phyloP scores from a whole-genome alignment of 2,113 vertebrate species.

The Takifugu bimaculatus region DNA sequence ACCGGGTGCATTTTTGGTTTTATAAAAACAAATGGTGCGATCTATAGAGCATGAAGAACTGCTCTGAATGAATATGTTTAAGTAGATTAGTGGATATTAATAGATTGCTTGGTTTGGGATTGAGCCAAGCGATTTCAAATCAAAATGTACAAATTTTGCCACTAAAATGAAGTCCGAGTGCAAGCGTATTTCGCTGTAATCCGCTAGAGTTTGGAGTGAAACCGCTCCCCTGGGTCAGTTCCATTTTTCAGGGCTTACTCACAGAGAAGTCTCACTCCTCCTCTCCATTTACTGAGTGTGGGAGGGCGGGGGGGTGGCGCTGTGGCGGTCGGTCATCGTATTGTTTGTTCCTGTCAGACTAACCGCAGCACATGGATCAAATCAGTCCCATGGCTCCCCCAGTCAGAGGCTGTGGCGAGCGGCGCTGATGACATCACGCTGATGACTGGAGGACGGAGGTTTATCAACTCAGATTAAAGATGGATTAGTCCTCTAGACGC shows the following conservation, averaged over 20 bases:
- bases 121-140: no score
- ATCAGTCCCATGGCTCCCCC: conserved; percentile 33
- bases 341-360: conserved; percentile 19
- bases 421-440: conserved; percentile 56
- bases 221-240: neutral
- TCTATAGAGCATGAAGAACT: no score
- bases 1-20: no score
- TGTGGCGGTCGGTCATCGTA: no score
- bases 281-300: neutral
- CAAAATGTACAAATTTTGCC: no score
- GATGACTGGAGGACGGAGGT: conserved; percentile 46
- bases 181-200: no score
- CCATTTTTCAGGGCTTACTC: neutral
- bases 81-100: no score
- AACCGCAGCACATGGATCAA: conserved; percentile 48
- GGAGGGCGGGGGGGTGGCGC: no score
- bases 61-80: no score
- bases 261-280: neutral
- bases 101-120: no score
- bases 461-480: conserved; percentile 35
- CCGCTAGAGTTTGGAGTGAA: neutral
- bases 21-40: no score
- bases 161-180: no score
- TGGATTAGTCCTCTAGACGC: conserved; percentile 13
- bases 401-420: conserved; percentile 16